phyloP scores from a whole-genome alignment of 2,888 invertebrate species.

The Hydrotaea diabolus region DNA sequence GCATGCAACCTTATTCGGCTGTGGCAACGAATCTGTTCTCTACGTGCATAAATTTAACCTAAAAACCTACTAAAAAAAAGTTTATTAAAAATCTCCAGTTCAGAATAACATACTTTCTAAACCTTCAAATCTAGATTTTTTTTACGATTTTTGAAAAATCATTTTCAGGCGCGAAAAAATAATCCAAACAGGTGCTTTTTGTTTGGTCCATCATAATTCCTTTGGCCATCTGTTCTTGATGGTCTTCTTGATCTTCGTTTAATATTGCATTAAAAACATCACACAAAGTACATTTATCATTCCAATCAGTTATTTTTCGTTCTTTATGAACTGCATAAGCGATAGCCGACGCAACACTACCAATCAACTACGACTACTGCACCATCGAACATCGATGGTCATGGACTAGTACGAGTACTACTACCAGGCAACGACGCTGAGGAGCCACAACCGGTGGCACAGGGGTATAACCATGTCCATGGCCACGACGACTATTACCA shows the following conservation, averaged over 20 bases:
- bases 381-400: neutral
- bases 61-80: too few relatives aligned
- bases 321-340: slow-evolving; percentile 18
- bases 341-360: neutral
- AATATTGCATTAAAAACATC: slow-evolving; percentile 18
- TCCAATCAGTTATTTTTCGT: slow-evolving; percentile 28
- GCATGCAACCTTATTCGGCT: too few relatives aligned
- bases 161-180: neutral
- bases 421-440: neutral
- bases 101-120: too few relatives aligned
- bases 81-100: too few relatives aligned
- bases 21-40: too few relatives aligned
- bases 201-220: neutral
- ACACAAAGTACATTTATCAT: slow-evolving; percentile 26
- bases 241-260: neutral
- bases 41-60: too few relatives aligned
- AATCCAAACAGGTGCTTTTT: neutral
- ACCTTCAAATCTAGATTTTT: too few relatives aligned
- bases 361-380: neutral
- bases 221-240: neutral
- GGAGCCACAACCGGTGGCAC: neutral
- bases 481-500: slow-evolving; percentile 28
- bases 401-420: neutral
- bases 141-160: too few relatives aligned
- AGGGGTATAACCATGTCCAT: neutral